These are phyloP conservation scores for Ochropacha duplaris DNA, from an alignment of 2,888 invertebrate genomes.

Conservation along the genomic window DNA sequence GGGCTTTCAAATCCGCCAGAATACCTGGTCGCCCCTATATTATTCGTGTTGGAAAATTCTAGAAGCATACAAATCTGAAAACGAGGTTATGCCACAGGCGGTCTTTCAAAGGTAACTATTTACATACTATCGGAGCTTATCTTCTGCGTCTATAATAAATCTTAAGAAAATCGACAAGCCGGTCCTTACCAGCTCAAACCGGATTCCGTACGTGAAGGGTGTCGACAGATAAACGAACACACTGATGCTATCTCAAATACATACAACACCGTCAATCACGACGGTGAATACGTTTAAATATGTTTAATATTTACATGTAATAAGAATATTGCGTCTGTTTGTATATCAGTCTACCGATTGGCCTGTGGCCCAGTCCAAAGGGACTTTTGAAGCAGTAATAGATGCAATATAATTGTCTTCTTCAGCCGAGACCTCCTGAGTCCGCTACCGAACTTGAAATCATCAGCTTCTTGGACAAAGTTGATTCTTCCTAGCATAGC, in stretches of 20 bases:
- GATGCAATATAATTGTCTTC: too few relatives aligned
- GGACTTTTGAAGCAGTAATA: too few relatives aligned
- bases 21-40: too few relatives aligned
- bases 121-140: background rate
- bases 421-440: too few relatives aligned
- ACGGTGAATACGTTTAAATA: constrained; percentile 34
- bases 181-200: constrained; percentile 17
- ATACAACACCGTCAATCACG: constrained; percentile 50
- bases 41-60: background rate
- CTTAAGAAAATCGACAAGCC: constrained; percentile 5
- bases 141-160: background rate
- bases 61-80: background rate
- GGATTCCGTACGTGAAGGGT: constrained; percentile 46
- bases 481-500: too few relatives aligned
- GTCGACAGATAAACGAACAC: constrained; percentile 49
- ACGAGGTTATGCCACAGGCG: background rate
- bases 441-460: too few relatives aligned
- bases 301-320: background rate
- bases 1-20: too few relatives aligned
- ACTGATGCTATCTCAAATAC: constrained; percentile 51
- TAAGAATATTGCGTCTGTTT: background rate
- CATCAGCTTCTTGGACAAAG: too few relatives aligned
- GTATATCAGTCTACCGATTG: background rate
- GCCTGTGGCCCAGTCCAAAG: background rate
- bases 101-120: background rate